Percentiles rank a stretch among this genome's conserved stretches.
Evolutionary conservation across 2,797 vertebrate species (phyloP).

Genomic region (Sebastes steindachneri): DNA sequence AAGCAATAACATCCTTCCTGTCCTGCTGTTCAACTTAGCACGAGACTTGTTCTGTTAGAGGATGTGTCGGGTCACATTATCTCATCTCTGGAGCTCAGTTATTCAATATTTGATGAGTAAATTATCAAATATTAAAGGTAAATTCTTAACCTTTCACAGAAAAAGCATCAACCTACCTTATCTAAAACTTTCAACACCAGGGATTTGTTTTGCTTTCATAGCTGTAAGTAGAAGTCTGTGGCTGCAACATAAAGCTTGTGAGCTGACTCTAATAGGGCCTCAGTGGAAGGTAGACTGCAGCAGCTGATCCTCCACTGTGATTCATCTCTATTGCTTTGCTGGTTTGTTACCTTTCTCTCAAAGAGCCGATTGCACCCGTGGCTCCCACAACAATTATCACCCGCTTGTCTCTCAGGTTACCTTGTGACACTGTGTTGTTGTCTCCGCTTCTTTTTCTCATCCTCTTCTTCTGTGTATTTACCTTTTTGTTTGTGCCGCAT

Average conservation of each 20-base stretch:
- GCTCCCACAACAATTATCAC: constrained; percentile 90
- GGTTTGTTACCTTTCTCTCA: constrained; percentile 79
- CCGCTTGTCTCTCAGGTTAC: constrained; percentile 85
- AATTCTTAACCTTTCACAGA: neutral
- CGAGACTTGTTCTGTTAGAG: constrained; percentile 38
- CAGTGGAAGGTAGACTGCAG: constrained; percentile 77
- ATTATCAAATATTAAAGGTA: neutral
- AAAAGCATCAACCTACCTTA: neutral
- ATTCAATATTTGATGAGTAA: neutral
- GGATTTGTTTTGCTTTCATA: constrained; percentile 15
- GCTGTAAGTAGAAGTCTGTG: constrained; percentile 27
- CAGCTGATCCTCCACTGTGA: constrained; percentile 75
- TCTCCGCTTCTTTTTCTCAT: constrained; percentile 29
- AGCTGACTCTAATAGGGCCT: constrained; percentile 84
- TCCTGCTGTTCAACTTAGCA: constrained; percentile 55
- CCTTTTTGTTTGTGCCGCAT: constrained; percentile 85
- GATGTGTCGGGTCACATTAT: constrained; percentile 16
- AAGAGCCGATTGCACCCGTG: constrained; percentile 79
- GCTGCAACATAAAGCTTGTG: constrained; percentile 55
- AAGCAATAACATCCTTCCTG: constrained; percentile 76
- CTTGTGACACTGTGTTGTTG: constrained; percentile 76
- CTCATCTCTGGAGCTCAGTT: neutral
- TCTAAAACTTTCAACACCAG: neutral
- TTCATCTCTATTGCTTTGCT: constrained; percentile 82
- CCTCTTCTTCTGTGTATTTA: constrained; percentile 66